Evolutionary conservation across 2,888 invertebrate species (phyloP).

Genomic region (Pheosia gnoma): DNA sequence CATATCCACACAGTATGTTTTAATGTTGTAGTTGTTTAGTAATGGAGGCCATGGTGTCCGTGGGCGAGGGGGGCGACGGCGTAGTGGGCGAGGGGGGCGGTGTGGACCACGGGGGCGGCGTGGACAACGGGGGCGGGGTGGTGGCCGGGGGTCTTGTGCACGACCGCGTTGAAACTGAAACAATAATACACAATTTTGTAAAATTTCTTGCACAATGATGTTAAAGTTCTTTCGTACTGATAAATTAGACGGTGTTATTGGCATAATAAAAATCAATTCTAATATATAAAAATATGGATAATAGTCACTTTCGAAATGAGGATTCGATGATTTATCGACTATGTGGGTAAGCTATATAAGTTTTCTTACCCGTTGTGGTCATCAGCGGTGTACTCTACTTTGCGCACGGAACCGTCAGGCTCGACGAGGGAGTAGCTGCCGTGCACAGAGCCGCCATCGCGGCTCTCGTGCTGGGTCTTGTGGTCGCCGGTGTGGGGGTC

Average conservation of each 20-base stretch:
- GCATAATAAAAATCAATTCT: too few species aligned
- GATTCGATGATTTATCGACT: neutral
- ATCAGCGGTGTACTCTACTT: conserved; percentile 86
- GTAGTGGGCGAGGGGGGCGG: conserved; percentile 58
- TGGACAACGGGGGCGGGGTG: conserved; percentile 61
- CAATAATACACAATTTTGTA: neutral
- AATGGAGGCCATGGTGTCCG: conserved; percentile 76
- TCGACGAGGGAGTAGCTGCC: conserved; percentile 87
- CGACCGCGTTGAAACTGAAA: conserved; percentile 79
- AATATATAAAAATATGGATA: too few species aligned
- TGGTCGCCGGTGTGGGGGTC: conserved; percentile 86
- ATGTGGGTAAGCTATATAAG: neutral
- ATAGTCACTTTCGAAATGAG: neutral
- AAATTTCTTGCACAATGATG: neutral
- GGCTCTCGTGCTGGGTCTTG: conserved; percentile 85
- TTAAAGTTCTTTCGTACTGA: too few species aligned
- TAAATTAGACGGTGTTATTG: too few species aligned
- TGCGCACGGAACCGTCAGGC: conserved; percentile 85
- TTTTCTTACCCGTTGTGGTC: conserved; percentile 82
- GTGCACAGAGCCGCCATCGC: conserved; percentile 86
- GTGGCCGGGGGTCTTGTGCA: conserved; percentile 65
- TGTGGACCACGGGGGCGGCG: conserved; percentile 63
- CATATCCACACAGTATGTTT: conserved; percentile 56
- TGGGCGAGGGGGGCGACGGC: conserved; percentile 60
- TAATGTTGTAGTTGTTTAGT: conserved; percentile 66